Conservation (phyloP, 2,888 invertebrate genomes). For the Glyphotaelius pellucidus region DNA sequence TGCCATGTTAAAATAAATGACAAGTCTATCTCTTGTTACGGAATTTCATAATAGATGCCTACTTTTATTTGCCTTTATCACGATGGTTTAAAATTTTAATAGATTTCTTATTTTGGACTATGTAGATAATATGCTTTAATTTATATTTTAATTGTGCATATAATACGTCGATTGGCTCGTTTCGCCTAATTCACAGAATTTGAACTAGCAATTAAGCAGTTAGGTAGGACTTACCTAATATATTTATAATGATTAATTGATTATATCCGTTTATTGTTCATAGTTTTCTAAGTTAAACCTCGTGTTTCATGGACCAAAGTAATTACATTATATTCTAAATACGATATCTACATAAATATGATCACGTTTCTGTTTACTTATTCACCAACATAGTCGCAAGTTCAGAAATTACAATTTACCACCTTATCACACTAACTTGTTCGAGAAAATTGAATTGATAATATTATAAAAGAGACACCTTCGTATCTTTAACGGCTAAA, state of each 20-base stretch:
- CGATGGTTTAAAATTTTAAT: not conserved
- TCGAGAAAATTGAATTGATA: not conserved
- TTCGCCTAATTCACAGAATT: not conserved
- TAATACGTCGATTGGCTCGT: not conserved
- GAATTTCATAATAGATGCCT: not conserved
- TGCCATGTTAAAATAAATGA: constrained; percentile 14
- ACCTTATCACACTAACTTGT: not conserved
- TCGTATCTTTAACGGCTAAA: not conserved
- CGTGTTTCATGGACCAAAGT: too few species aligned
- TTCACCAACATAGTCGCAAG: not conserved
- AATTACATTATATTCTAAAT: not conserved
- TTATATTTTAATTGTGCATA: too few species aligned
- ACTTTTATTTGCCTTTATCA: constrained; percentile 22
- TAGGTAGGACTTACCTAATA: too few species aligned
- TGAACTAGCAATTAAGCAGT: not conserved
- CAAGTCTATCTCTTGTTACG: constrained; percentile 12
- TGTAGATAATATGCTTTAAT: not conserved
- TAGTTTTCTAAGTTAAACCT: too few species aligned
- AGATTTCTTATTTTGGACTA: not conserved
- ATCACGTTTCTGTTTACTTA: not conserved
- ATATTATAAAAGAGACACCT: not conserved
- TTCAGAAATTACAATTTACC: not conserved
- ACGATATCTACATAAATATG: not conserved
- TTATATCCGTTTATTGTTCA: too few species aligned
- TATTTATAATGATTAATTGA: too few species aligned